phyloP scores from a whole-genome alignment of 2,797 vertebrate genomes.

The Pantherophis alleghaniensis region DNA sequence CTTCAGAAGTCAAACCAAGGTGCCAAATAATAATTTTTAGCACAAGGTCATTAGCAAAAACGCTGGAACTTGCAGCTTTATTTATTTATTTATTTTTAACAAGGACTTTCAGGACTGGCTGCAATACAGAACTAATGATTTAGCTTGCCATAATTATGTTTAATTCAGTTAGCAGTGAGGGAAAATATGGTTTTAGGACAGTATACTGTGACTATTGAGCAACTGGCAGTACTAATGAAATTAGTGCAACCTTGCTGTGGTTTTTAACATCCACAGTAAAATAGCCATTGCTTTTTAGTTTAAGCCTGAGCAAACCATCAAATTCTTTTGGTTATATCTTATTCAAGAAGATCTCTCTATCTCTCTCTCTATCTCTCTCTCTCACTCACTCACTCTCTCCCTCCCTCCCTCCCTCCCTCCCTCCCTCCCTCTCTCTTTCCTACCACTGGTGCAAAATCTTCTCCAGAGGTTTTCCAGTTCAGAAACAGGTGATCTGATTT shows the following conservation, averaged over 20 bases:
- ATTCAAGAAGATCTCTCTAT: background rate
- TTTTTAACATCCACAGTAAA: background rate
- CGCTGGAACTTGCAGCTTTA: background rate
- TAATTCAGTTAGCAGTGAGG: slow-evolving; percentile 46
- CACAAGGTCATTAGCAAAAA: slow-evolving; percentile 51
- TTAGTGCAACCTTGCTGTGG: background rate
- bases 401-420: too few species aligned
- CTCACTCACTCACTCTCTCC: fast-evolving
- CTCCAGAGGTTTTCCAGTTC: background rate
- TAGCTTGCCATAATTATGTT: slow-evolving; percentile 30
- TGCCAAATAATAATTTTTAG: slow-evolving; percentile 49
- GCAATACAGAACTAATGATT: slow-evolving; percentile 29
- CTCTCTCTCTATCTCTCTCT: too few species aligned
- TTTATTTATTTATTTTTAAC: background rate
- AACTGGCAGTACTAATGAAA: background rate
- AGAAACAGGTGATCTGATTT: background rate
- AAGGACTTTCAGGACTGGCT: slow-evolving; percentile 8
- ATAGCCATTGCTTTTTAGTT: background rate
- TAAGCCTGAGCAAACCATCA: background rate
- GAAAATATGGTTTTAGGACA: slow-evolving; percentile 45
- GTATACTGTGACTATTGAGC: background rate
- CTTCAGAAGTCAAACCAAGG: slow-evolving; percentile 40
- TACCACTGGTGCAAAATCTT: background rate
- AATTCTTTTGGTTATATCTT: background rate
- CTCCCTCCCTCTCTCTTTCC: background rate